Conservation (phyloP, 1,140 invertebrate genomes). For the Pristionchus pacificus region DNA sequence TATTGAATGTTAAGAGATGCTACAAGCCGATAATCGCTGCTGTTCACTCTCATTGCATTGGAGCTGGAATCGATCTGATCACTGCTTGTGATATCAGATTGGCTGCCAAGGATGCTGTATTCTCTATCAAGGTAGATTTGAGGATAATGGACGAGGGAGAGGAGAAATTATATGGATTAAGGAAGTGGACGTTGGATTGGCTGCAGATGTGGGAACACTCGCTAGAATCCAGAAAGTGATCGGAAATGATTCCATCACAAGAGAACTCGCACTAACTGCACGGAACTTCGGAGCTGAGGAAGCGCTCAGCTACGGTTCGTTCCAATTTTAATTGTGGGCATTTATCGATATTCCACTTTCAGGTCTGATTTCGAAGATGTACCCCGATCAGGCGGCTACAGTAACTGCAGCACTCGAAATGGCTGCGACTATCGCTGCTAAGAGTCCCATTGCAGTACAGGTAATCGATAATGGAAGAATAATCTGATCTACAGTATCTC, state of each 20-base stretch:
- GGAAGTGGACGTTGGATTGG: constrained; percentile 70
- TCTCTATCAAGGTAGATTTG: constrained; percentile 80
- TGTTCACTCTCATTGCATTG: constrained; percentile 81
- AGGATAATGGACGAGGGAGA: background rate
- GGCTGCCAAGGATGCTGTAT: constrained; percentile 82
- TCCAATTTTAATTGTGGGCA: constrained; percentile 45
- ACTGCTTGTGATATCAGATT: constrained; percentile 84
- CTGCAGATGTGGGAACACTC: constrained; percentile 86
- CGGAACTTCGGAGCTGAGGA: constrained; percentile 76
- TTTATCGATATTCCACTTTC: constrained; percentile 6
- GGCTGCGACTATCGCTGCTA: constrained; percentile 76
- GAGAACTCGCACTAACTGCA: constrained; percentile 81
- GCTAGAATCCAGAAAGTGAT: constrained; percentile 76
- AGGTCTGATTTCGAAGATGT: constrained; percentile 29
- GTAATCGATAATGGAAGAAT: constrained; percentile 40
- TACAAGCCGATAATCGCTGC: constrained; percentile 83
- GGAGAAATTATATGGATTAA: constrained; percentile 30
- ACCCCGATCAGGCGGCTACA: constrained; percentile 61
- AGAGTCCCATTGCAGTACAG: constrained; percentile 90
- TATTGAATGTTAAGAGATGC: constrained; percentile 69
- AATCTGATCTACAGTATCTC: background rate
- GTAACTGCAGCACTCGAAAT: constrained; percentile 70
- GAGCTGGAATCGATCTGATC: constrained; percentile 81
- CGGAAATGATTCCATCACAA: constrained; percentile 77
- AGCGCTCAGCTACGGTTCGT: constrained; percentile 74